Evolutionary conservation across 2,113 vertebrate species (phyloP), one percentile per base, ranked within the genome.

Genomic region (Psammodynastes pulverulentus): DNA sequence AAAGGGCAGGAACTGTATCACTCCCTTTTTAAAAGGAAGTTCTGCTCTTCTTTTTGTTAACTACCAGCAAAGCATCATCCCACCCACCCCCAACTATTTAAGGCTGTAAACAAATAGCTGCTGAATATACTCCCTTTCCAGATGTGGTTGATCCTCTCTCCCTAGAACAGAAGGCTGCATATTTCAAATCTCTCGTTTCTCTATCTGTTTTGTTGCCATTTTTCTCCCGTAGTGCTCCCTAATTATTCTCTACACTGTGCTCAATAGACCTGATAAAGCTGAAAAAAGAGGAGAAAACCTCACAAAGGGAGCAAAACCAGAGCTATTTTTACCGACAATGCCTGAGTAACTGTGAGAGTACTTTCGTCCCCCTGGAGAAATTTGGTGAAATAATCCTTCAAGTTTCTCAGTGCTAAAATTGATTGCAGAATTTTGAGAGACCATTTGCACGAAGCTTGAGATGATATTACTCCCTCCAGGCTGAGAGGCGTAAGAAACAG

Each of bases 381-480:
- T 88, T 88, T 26, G 39, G 23, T 21, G 17, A 56, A 56, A 45
- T 56, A 24, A 24, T 56, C 39, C 39, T 54, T 43, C 21, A 23
- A 58, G 39, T 88, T 88, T 43, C 53, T 88, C 3, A 26, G 21
- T 0, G 23, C 39, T 26, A 34, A 56, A 56, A 88, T 39, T 43
- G 52, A 24, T 8, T 26, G 34, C 21, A 24, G 52, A 88, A 39
- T 88, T 88, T 54, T 88, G 86, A 88, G 17, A 88, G n/a, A 52
- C 19, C n/a, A 23, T 88, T 88, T 88, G 21, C 23, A 29, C 39
- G 58, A 39, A 56, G 23, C 87, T 56, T 13, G 19, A 51, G 95
- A 52, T 94, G 88, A 39, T 92, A 91, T 97, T 95, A 92, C 94
- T 95, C 92, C 93, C 93, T 94, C 86, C 94, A 96, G 95, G 90